Base-by-base conservation (phyloP, 2,888 invertebrate genomes). In the Halocaridina rubra region DNA sequence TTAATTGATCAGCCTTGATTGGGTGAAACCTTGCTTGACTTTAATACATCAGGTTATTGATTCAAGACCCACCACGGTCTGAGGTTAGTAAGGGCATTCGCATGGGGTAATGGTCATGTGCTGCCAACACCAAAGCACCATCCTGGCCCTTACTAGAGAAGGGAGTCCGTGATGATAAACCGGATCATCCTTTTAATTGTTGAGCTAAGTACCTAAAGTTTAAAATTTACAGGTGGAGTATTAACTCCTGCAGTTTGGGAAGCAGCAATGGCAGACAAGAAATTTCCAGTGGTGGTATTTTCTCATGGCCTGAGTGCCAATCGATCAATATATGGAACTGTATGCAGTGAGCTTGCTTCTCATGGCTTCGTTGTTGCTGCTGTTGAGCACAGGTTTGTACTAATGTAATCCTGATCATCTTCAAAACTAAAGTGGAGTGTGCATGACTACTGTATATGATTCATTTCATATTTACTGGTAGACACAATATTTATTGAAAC, bases 251-350 rank as follows among this genome's bases (percentile, higher is more conserved):
- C 82, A 8, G 27, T 84, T 13, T 86, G 86, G 86, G 82, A 80
- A 19, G 53, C 59, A 13, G 24, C 16, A 1, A 33, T 84, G 76
- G 75, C 77, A 16, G 80, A 84, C 10, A 59, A 78, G 67, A 85
- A 84, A 24, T 90, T 93, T 82, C 94, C 94, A 59, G 92, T 94
- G 24, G 89, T 94, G 33, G 90, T 94, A 30, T 92, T 94, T 89
- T 94, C 94, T 0, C 94, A 94, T 90, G 94, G 94, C 0, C 91
- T 94, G 32, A 93, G 93, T 0, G 93, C 93, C 0, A 92, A 92
- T 89, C 90, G 94, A 87, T 93, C 93, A 80, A 91, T 93, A n/a
- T 93, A 94, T 89, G 93, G 93, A 30, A 92, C 93, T 3, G 91
- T 93, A 67, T 93, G 93, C 89, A 91, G 92, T 67, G 94, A 94